A percentile compares a stretch with the other conserved stretches of the same genome.
These are phyloP conservation scores for Streblospio benedicti DNA, from an alignment of 1,140 invertebrate species.

Conservation along the genomic window DNA sequence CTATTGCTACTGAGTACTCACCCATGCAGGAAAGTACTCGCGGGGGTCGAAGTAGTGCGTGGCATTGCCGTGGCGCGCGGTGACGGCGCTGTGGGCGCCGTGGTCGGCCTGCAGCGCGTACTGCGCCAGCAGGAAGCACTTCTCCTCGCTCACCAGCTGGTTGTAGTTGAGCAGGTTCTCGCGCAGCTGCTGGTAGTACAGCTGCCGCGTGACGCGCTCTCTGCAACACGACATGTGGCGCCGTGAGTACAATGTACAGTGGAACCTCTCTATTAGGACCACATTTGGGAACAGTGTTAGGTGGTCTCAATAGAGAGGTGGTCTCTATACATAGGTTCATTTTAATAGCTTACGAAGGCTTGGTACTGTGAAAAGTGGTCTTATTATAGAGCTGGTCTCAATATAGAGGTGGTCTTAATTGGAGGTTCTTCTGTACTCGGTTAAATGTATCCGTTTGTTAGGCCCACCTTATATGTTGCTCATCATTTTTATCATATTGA, in stretches of 20 bases:
- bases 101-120: slow-evolving; percentile 83
- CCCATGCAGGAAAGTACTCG: slow-evolving; percentile 70
- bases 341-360: too few relatives aligned
- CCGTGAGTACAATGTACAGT: slow-evolving; percentile 13
- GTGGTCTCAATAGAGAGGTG: too few relatives aligned
- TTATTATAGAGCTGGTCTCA: too few relatives aligned
- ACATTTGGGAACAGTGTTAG: too few relatives aligned
- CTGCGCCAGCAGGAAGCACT: slow-evolving; percentile 69
- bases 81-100: slow-evolving; percentile 60
- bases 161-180: slow-evolving; percentile 64
- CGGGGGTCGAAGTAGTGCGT: slow-evolving; percentile 55
- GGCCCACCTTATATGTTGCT: too few relatives aligned
- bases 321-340: too few relatives aligned
- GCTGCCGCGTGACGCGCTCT: slow-evolving; percentile 78
- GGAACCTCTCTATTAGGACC: too few relatives aligned
- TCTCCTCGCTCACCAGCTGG: slow-evolving; percentile 54
- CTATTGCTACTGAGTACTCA: slow-evolving; percentile 35
- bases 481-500: too few relatives aligned
- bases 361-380: too few relatives aligned
- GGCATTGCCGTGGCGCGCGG: slow-evolving; percentile 39
- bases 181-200: slow-evolving; percentile 87
- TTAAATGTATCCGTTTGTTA: too few relatives aligned
- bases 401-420: too few relatives aligned
- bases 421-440: too few relatives aligned
- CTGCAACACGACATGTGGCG: slow-evolving; percentile 51